These are phyloP conservation scores for Diaphora mendica DNA, from an alignment of 2,888 invertebrate genomes.

Conservation along the genomic window DNA sequence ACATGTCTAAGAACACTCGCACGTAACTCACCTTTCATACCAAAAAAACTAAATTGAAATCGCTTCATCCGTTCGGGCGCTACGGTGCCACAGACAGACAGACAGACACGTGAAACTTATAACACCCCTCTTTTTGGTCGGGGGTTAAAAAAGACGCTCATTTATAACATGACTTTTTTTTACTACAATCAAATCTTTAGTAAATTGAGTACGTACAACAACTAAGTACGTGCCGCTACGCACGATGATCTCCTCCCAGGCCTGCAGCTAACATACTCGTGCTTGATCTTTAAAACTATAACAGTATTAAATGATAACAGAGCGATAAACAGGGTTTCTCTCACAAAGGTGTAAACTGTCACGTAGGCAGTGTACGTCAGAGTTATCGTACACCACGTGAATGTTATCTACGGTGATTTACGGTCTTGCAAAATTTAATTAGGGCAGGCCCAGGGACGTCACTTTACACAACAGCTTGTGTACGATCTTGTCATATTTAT, in stretches of 20 bases:
- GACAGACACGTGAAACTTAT: too few species aligned
- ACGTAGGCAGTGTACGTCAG: conserved; percentile 47
- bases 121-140: too few species aligned
- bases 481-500: conserved; percentile 1
- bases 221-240: conserved; percentile 15
- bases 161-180: background rate
- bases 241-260: conserved; percentile 17
- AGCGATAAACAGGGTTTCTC: conserved; percentile 33
- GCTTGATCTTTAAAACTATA: conserved; percentile 29
- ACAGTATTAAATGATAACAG: conserved; percentile 42
- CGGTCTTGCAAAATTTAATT: conserved; percentile 57
- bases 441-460: conserved; percentile 37
- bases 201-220: conserved; percentile 1
- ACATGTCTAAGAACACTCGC: too few species aligned
- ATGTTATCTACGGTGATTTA: conserved; percentile 65
- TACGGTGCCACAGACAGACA: too few species aligned
- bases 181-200: background rate
- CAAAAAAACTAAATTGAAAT: too few species aligned
- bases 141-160: too few species aligned
- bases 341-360: conserved; percentile 52
- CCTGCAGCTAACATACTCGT: conserved; percentile 20
- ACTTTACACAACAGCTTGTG: conserved; percentile 13
- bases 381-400: conserved; percentile 47
- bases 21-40: too few species aligned
- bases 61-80: too few species aligned